phyloP scores from a whole-genome alignment of 2,888 invertebrate species.

The Rhodophaea formosa region DNA sequence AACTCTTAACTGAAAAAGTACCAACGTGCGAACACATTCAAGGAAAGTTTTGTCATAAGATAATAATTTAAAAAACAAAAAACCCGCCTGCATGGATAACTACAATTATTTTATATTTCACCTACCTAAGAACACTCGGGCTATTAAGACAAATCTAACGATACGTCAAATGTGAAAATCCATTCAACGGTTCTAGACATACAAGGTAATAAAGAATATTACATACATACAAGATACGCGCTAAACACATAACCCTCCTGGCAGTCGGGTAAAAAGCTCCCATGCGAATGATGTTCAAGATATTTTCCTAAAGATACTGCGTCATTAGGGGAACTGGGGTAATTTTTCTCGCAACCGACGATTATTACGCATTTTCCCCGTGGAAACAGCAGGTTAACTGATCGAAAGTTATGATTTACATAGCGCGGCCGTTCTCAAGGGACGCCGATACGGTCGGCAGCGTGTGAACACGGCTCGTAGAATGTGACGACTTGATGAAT shows the following conservation, averaged over 20 bases:
- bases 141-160: no score
- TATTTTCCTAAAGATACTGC: background rate
- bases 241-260: no score
- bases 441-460: constrained; percentile 31
- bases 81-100: no score
- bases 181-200: no score
- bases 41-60: background rate
- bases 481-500: constrained; percentile 7
- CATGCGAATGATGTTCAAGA: background rate
- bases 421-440: constrained; percentile 31
- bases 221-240: no score
- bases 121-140: no score
- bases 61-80: no score
- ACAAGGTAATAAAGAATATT: no score
- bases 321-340: background rate
- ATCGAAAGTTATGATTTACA: constrained; percentile 33
- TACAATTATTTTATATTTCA: no score
- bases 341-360: constrained; percentile 5
- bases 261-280: no score
- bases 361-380: constrained; percentile 10
- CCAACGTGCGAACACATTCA: background rate
- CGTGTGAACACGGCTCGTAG: constrained; percentile 32
- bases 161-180: no score
- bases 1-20: background rate
- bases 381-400: constrained; percentile 17